These are phyloP conservation scores for Drosophila insularis DNA, from an alignment of 1,140 invertebrate species.

Conservation along the genomic window DNA sequence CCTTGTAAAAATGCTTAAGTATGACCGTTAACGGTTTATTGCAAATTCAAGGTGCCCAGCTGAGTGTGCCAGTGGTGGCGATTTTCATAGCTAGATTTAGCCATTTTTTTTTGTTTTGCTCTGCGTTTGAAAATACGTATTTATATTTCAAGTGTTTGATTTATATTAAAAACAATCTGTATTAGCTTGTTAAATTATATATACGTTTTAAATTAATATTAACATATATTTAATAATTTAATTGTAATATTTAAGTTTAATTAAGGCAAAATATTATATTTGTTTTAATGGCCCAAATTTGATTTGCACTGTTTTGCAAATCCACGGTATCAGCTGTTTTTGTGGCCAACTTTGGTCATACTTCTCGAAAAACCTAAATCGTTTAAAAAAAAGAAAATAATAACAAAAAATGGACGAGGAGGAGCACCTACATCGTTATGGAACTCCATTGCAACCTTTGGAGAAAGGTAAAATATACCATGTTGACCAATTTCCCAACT, in stretches of 20 bases:
- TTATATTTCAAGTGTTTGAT: too few relatives aligned
- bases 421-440: slow-evolving; percentile 88
- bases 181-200: too few relatives aligned
- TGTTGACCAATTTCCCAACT: background rate
- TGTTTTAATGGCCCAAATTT: background rate
- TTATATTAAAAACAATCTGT: too few relatives aligned
- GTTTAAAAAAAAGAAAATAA: slow-evolving; percentile 28
- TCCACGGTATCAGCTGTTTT: slow-evolving; percentile 10
- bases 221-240: too few relatives aligned
- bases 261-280: too few relatives aligned
- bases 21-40: slow-evolving; percentile 16
- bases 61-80: background rate
- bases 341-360: slow-evolving; percentile 4
- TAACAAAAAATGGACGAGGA: slow-evolving; percentile 83
- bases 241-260: too few relatives aligned
- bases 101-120: background rate
- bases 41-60: background rate
- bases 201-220: too few relatives aligned
- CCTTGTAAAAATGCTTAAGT: slow-evolving; percentile 34
- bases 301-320: background rate
- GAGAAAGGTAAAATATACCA: slow-evolving; percentile 87
- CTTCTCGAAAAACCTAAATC: slow-evolving; percentile 15
- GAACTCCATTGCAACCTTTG: slow-evolving; percentile 89
- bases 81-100: background rate
- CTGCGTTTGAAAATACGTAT: too few relatives aligned